Percentiles rank a stretch among this genome's conserved stretches.
These are phyloP conservation scores for Ditula angustiorana DNA, from an alignment of 2,888 invertebrate species.

Conservation along the genomic window DNA sequence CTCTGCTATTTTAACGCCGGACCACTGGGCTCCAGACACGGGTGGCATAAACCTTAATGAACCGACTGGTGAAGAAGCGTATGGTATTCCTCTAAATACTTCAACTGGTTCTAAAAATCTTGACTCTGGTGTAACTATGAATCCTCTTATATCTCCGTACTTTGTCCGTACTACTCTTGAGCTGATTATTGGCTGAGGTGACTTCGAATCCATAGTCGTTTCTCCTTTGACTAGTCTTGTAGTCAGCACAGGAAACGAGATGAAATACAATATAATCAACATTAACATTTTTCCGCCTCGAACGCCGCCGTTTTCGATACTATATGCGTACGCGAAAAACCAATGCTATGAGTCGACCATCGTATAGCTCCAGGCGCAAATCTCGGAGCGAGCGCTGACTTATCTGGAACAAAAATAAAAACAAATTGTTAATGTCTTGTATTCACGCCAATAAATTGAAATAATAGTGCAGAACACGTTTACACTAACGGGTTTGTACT, in stretches of 20 bases:
- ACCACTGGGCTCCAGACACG: conserved; percentile 96
- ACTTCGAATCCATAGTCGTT: conserved; percentile 81
- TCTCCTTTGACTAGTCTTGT: conserved; percentile 76
- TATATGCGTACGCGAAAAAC: conserved; percentile 55
- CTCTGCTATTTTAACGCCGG: conserved; percentile 94
- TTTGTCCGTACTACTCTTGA: conserved; percentile 95
- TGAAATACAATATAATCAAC: conserved; percentile 75
- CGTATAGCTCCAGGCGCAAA: conserved; percentile 56
- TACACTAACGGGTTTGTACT: too few relatives aligned
- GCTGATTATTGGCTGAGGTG: conserved; percentile 85
- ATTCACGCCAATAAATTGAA: background rate
- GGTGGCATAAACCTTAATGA: conserved; percentile 98
- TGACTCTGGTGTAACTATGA: conserved; percentile 92
- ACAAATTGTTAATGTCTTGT: background rate
- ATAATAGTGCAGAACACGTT: background rate
- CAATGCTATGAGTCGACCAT: conserved; percentile 80
- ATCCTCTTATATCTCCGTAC: conserved; percentile 94
- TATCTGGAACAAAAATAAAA: conserved; percentile 71
- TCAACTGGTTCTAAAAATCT: conserved; percentile 95
- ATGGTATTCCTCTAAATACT: conserved; percentile 96
- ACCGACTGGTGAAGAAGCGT: conserved; percentile 96
- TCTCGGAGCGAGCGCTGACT: conserved; percentile 66
- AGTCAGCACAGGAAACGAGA: conserved; percentile 81
- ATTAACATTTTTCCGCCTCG: conserved; percentile 79
- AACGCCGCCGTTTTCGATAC: conserved; percentile 67